Base-by-base conservation (phyloP, 2,888 invertebrate genomes). In the Diadegma fenestrale region DNA sequence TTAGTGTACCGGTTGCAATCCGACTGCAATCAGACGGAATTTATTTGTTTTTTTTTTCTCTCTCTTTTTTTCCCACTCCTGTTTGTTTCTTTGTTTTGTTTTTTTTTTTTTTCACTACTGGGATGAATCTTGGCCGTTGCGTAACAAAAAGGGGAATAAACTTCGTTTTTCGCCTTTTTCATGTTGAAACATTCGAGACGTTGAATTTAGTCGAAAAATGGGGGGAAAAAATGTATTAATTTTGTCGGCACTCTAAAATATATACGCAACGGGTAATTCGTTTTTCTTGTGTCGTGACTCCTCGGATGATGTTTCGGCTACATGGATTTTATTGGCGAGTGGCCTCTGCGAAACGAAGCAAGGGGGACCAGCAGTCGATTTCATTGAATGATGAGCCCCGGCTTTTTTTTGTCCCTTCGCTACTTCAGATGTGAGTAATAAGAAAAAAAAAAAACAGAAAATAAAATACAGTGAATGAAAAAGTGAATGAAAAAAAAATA, bases 1-100 rank as follows among this genome's bases (percentile, higher is more conserved):
- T 93, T 94, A 92, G 93, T 92, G 93, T 94, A 94, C 92, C 94
- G 94, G 93, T 93, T 94, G 93, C 93, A 94, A 93, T 94, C 93
- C 94, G 94, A 93, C 94, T 94, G 94, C 94, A 94, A 94, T 94
- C 93, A 94, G 93, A 94, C 93, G 93, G 93, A 92, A 92, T 92
- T 92, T 84, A 87, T 86, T 90, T 87, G 54, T 72, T 69, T 82
- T 82, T 72, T n/a, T 82, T 66, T 82, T 71, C 63, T 54, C 58
- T 66, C 43, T 51, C 66, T 19, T 68, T 58, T 33, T 58, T 26
- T 58, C 26, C 26, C 58, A 58, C 14, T 58, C 3, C 14, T 58
- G 45, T n/a, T 48, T 48, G 68, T 61, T 83, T 84, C 72, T 64
- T 85, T 51, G 78, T 63, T 86, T 73, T 84, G 71, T 51, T 64